A percentile compares a stretch with the other conserved stretches of the same genome.
phyloP scores from a whole-genome alignment of 2,888 invertebrate genomes.

The Lycophotia porphyrea region DNA sequence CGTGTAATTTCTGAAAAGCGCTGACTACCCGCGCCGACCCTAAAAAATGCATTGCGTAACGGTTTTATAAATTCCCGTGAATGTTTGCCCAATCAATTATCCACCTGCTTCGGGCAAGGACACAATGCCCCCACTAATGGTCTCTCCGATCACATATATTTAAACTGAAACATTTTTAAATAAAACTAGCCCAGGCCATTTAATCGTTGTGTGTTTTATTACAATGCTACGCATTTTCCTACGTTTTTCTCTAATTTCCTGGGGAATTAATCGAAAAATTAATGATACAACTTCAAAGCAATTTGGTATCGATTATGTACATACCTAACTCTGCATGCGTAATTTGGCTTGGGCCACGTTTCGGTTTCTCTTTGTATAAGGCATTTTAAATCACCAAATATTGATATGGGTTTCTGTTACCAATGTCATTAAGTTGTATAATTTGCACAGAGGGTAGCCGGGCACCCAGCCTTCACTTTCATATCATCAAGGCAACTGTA shows the following conservation, averaged over 20 bases:
- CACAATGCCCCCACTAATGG: conserved; percentile 71
- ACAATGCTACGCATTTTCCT: not conserved
- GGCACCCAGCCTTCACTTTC: not conserved
- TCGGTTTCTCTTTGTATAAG: conserved; percentile 17
- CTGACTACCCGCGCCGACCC: conserved; percentile 88
- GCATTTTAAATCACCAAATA: conserved; percentile 34
- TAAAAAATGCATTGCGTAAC: conserved; percentile 91
- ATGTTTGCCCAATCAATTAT: conserved; percentile 89
- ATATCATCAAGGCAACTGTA: not conserved
- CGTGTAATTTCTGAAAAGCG: conserved; percentile 89
- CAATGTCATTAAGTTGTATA: conserved; percentile 16
- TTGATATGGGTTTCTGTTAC: conserved; percentile 15
- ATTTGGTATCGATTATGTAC: conserved; percentile 51
- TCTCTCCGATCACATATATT: conserved; percentile 50
- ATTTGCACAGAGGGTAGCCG: not conserved
- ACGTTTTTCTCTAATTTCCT: conserved; percentile 25
- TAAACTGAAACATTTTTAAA: conserved; percentile 33
- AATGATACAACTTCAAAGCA: conserved; percentile 35
- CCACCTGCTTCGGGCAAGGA: conserved; percentile 84
- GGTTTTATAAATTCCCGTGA: conserved; percentile 84
- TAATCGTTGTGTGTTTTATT: not conserved
- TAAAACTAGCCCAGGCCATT: conserved; percentile 30
- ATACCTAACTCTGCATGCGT: conserved; percentile 20
- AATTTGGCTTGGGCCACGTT: conserved; percentile 22
- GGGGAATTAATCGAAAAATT: conserved; percentile 19